Evolutionary conservation across 1,140 invertebrate genomes (phyloP).

Genomic region (Nautilus pompilius): DNA sequence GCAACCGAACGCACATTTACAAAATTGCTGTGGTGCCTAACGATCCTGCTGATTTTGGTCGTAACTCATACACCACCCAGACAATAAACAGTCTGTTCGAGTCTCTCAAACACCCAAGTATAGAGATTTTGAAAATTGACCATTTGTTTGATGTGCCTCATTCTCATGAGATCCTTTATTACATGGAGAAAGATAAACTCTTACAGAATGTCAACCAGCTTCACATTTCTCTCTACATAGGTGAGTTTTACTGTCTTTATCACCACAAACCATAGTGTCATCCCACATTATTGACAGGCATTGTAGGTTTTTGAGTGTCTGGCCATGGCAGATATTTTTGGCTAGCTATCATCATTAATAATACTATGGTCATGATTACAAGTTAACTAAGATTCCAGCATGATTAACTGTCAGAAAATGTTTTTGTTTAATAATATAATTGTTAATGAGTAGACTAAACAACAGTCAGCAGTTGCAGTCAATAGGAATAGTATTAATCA

Average conservation of each 20-base stretch:
- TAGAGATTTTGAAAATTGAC: conserved; percentile 46
- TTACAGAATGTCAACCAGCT: conserved; percentile 39
- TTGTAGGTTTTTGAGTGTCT: no score
- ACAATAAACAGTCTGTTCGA: conserved; percentile 43
- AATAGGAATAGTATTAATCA: no score
- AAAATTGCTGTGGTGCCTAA: conserved; percentile 43
- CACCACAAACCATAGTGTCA: no score
- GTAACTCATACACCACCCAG: conserved; percentile 46
- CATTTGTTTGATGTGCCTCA: conserved; percentile 19
- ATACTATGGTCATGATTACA: no score
- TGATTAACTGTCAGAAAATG: no score
- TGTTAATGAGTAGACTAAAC: no score
- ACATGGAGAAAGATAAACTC: conserved; percentile 40
- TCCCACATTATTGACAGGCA: no score
- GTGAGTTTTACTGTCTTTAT: conserved; percentile 21
- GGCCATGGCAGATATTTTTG: no score
- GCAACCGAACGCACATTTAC: conserved; percentile 27
- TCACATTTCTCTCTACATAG: conserved; percentile 41
- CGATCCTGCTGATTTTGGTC: conserved; percentile 46
- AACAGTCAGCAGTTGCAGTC: no score
- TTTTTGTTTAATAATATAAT: no score
- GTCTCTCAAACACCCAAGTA: conserved; percentile 21
- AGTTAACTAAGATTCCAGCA: no score
- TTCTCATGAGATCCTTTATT: conserved; percentile 44
- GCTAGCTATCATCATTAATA: no score